These are phyloP conservation scores for Tautogolabrus adspersus DNA, from an alignment of 2,113 vertebrate genomes.

Conservation along the genomic window DNA sequence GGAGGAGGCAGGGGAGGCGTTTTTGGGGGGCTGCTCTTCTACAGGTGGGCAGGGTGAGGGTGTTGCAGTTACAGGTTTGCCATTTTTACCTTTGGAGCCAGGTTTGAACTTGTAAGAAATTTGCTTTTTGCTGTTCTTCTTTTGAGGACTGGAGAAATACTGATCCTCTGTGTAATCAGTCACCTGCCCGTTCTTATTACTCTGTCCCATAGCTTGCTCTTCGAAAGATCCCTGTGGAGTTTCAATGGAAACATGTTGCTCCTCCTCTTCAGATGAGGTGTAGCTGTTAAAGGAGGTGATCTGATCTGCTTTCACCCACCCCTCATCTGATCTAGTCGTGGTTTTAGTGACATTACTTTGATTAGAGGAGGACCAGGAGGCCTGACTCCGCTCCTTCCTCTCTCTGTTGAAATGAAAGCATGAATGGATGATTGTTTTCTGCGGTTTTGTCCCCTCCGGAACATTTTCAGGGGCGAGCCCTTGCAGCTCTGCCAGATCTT, in stretches of 20 bases:
- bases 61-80: constrained; percentile 82
- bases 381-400: constrained; percentile 87
- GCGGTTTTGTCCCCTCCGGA: constrained; percentile 85
- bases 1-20: constrained; percentile 83
- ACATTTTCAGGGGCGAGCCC: constrained; percentile 87
- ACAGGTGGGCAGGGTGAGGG: constrained; percentile 84
- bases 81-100: constrained; percentile 87
- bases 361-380: constrained; percentile 96
- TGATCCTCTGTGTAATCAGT: constrained; percentile 83
- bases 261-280: constrained; percentile 92
- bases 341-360: constrained; percentile 89
- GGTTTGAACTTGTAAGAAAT: constrained; percentile 92
- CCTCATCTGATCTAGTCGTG: constrained; percentile 81
- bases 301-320: constrained; percentile 90
- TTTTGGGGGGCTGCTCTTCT: constrained; percentile 80
- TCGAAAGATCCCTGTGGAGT: constrained; percentile 88
- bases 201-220: constrained; percentile 78
- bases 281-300: constrained; percentile 92
- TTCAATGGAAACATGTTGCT: constrained; percentile 82
- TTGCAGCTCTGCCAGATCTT: constrained; percentile 96
- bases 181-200: constrained; percentile 80
- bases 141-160: constrained; percentile 86
- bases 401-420: constrained; percentile 90
- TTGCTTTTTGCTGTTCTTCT: constrained; percentile 88
- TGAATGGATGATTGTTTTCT: constrained; percentile 86